Evolutionary conservation across 2,797 vertebrate genomes (phyloP).

Genomic region (Fistularia tabacaria): DNA sequence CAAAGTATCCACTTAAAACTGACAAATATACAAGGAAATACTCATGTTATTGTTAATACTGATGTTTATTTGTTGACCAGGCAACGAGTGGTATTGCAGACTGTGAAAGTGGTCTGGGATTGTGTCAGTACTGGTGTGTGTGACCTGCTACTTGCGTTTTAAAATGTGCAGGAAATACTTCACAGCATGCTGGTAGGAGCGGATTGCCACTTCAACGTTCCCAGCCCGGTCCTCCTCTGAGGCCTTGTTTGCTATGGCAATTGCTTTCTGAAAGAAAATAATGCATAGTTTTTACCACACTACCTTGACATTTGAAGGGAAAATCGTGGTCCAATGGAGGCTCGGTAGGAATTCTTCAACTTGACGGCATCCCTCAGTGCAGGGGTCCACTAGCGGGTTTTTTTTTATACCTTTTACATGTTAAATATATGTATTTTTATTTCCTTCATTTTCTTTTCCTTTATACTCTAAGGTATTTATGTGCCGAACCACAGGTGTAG

Average conservation of each 20-base stretch:
- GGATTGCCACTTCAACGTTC: constrained; percentile 91
- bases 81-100: background rate
- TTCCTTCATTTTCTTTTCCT: no score
- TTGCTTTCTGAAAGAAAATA: constrained; percentile 86
- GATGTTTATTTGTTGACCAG: no score
- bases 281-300: background rate
- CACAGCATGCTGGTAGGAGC: constrained; percentile 89
- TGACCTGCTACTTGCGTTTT: constrained; percentile 82
- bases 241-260: constrained; percentile 88
- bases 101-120: background rate
- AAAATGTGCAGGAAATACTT: constrained; percentile 92
- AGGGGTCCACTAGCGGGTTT: no score
- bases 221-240: constrained; percentile 89
- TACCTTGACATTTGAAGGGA: background rate
- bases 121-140: constrained; percentile 5
- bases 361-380: no score
- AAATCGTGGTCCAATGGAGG: no score
- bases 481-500: no score
- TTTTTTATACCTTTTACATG: no score
- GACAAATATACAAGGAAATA: background rate
- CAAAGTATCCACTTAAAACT: background rate
- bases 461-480: no score
- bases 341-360: no score
- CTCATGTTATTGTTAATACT: no score
- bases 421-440: no score